phyloP scores from a whole-genome alignment of 2,797 vertebrate genomes.

The Yasuhikotakia modesta region DNA sequence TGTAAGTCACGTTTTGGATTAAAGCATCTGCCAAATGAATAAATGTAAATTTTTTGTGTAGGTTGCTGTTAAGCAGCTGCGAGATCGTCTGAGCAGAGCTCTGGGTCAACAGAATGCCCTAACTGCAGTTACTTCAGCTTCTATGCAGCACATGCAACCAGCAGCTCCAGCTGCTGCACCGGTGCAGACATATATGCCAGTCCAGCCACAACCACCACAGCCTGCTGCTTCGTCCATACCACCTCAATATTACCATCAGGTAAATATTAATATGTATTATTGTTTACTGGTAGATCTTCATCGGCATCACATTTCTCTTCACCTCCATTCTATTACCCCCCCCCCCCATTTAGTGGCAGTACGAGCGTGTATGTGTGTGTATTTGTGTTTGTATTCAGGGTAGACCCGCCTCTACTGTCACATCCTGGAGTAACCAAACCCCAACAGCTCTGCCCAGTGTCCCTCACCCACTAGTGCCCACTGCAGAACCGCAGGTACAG shows the following conservation, averaged over 20 bases:
- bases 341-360: conserved; percentile 71
- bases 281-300: not conserved
- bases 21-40: too few species aligned
- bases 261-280: conserved; percentile 51
- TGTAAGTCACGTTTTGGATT: too few species aligned
- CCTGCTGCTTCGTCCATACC: conserved; percentile 53
- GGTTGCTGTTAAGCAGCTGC: conserved; percentile 83
- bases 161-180: conserved; percentile 59
- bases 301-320: not conserved
- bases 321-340: conserved; percentile 39
- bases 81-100: conserved; percentile 85
- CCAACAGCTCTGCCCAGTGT: conserved; percentile 95
- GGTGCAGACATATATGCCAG: conserved; percentile 67
- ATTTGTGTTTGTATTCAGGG: conserved; percentile 89
- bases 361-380: conserved; percentile 80
- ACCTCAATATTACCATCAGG: conserved; percentile 77
- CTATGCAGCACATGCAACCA: conserved; percentile 52
- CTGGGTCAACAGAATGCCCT: conserved; percentile 75
- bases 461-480: conserved; percentile 85
- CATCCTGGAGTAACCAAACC: conserved; percentile 99
- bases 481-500: conserved; percentile 92
- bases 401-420: conserved; percentile 97
- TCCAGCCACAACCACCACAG: conserved; percentile 66
- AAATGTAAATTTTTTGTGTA: too few species aligned
- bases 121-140: conserved; percentile 46